phyloP scores from a whole-genome alignment of 2,113 vertebrate genomes.

The Pollimyrus isidori region DNA sequence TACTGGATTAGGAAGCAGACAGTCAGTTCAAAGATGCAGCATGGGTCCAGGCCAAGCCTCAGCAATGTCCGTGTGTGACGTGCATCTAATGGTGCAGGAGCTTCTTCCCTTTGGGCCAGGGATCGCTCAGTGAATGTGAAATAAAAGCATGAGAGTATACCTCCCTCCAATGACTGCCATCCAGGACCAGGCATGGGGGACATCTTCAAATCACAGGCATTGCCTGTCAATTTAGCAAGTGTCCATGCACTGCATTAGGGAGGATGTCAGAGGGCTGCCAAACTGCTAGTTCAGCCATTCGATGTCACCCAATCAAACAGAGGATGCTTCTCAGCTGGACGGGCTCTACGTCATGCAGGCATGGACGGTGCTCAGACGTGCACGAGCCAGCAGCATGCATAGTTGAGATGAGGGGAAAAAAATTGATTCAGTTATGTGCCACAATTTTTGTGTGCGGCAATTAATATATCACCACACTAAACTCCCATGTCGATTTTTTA shows the following conservation, averaged over 20 bases:
- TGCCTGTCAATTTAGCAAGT: neutral
- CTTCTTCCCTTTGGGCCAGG: neutral
- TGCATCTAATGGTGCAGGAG: neutral
- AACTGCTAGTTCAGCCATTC: neutral
- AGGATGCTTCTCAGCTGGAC: neutral
- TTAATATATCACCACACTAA: no score
- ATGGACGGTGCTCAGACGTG: neutral
- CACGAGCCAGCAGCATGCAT: neutral
- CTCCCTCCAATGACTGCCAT: neutral
- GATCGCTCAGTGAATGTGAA: neutral
- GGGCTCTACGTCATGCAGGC: neutral
- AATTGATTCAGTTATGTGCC: no score
- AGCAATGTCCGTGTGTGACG: neutral
- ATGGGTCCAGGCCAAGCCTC: neutral
- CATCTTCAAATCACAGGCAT: neutral
- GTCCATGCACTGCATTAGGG: neutral
- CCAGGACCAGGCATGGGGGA: neutral
- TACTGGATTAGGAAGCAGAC: conserved; percentile 18
- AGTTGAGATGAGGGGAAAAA: no score
- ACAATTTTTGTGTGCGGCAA: no score
- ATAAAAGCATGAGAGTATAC: neutral
- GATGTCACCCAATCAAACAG: neutral
- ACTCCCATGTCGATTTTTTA: no score
- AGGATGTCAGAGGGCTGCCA: neutral
- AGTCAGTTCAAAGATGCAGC: neutral